Base-by-base conservation (phyloP, 2,113 vertebrate genomes). In the Microcebus jonahi region DNA sequence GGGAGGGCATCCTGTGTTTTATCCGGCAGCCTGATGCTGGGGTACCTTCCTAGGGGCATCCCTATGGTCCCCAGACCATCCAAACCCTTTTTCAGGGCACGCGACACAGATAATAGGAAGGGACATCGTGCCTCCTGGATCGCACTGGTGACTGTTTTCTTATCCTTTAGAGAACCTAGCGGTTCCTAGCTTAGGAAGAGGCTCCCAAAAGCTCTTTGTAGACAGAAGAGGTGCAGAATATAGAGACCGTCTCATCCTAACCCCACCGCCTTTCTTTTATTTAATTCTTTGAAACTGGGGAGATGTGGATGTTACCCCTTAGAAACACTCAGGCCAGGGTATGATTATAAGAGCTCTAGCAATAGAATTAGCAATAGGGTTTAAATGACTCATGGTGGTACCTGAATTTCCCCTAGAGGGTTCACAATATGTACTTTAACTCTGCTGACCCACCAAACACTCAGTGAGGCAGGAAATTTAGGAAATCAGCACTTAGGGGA, bases 321-420 rank as follows among this genome's bases (percentile, higher is more conserved):
- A 53, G 59, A 50, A 25, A 48, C 2, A 15, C 17, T 61, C 27
- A 13, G 27, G 55, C 39, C 31, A 31, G 50, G 11, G 0, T 15
- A 18, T 53, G 68, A 25, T 39, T 77, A 0, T 61, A 68, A 63
- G 65, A 45, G 15, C 31, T 87, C 73, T 9, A 8, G 73, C 42
- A 76, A 2, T 18, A 39, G 42, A 76, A 76, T 65, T 0, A 65
- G 77, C 17, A 61, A 25, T 23, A 45, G 45, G 73, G 15, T n/a
- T 18, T 10, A 75, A 36, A 20, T 2, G 15, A 2, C 13, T 53
- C 55, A 1, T 9, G 6, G 13, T 14, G n/a, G 21, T 8, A 15
- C 8, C 13, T 65, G 45, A 17, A 29, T 59, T 75, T 23, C 34
- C 14, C 7, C 21, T 39, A 6, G 31, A 81, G 29, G 21, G 20